phyloP scores from a whole-genome alignment of 2,113 vertebrate species.

The Psettodes erumei region DNA sequence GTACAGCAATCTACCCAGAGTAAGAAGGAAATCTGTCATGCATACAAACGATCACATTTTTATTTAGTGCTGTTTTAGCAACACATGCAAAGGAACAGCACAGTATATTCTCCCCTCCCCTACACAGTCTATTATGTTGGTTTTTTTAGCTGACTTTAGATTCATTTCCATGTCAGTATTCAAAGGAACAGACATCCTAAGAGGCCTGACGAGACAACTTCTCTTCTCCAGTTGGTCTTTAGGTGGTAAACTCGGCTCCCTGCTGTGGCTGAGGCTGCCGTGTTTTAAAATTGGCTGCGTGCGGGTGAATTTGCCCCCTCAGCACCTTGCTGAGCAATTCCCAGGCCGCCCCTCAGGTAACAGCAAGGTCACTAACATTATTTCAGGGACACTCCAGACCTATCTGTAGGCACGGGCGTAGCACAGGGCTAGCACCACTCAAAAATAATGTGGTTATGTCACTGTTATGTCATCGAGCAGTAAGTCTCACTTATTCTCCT shows the following conservation, averaged over 20 bases:
- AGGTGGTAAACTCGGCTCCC: neutral
- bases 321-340: slow-evolving; percentile 43
- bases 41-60: neutral
- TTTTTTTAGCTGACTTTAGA: neutral
- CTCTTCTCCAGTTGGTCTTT: slow-evolving; percentile 29
- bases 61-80: neutral
- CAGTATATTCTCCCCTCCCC: no score
- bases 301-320: slow-evolving; percentile 16
- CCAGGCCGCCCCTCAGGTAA: slow-evolving; percentile 14
- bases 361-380: neutral
- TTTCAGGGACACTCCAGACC: slow-evolving; percentile 1
- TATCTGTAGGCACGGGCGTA: neutral
- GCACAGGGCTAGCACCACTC: neutral
- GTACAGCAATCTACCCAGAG: slow-evolving; percentile 97
- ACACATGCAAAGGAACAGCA: neutral
- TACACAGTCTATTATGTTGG: neutral
- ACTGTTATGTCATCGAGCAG: neutral
- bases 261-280: slow-evolving; percentile 14
- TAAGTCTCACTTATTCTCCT: neutral
- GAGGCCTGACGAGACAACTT: neutral
- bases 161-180: neutral
- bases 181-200: neutral
- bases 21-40: slow-evolving; percentile 73
- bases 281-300: slow-evolving; percentile 5
- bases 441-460: slow-evolving; percentile 16